A percentile compares a stretch with the other conserved stretches of the same genome.
Conservation (phyloP, 23 tunicate species). For the Halocynthia aurantium region DNA sequence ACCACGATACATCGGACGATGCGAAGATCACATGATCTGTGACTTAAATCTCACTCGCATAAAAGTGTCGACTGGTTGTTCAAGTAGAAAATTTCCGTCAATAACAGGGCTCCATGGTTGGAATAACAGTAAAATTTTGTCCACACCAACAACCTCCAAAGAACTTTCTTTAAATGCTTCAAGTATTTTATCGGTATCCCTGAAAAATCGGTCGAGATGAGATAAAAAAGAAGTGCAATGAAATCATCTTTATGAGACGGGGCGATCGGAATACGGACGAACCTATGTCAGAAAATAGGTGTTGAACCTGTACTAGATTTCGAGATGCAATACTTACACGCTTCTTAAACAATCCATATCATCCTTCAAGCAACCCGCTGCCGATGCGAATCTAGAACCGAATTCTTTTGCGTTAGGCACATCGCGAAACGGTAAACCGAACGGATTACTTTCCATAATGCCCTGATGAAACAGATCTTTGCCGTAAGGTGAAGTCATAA, state of each 20-base stretch:
- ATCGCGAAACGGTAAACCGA: slow-evolving; percentile 69
- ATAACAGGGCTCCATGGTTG: slow-evolving; percentile 86
- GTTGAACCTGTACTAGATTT: neutral
- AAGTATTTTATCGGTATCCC: slow-evolving; percentile 20
- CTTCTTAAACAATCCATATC: slow-evolving; percentile 71
- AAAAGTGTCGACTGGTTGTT: slow-evolving; percentile 43
- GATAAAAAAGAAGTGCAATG: neutral
- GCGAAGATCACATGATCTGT: too few relatives aligned
- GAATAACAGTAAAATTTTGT: slow-evolving; percentile 37
- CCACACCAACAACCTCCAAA: slow-evolving; percentile 43
- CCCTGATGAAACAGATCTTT: slow-evolving; percentile 50
- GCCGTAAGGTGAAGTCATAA: slow-evolving; percentile 41
- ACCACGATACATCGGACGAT: too few relatives aligned
- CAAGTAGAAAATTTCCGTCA: slow-evolving; percentile 46
- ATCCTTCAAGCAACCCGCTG: slow-evolving; percentile 27
- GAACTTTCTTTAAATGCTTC: slow-evolving; percentile 40
- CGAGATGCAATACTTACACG: slow-evolving; percentile 19
- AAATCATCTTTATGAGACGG: neutral
- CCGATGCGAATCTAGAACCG: slow-evolving; percentile 51
- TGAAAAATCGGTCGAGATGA: neutral
- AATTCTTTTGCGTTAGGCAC: slow-evolving; percentile 54
- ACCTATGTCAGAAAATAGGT: neutral
- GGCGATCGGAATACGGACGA: neutral
- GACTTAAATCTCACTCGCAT: slow-evolving; percentile 17
- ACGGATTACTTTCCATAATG: slow-evolving; percentile 82